Conservation (phyloP, 2,113 vertebrate genomes). For the Cnemophilus loriae region DNA sequence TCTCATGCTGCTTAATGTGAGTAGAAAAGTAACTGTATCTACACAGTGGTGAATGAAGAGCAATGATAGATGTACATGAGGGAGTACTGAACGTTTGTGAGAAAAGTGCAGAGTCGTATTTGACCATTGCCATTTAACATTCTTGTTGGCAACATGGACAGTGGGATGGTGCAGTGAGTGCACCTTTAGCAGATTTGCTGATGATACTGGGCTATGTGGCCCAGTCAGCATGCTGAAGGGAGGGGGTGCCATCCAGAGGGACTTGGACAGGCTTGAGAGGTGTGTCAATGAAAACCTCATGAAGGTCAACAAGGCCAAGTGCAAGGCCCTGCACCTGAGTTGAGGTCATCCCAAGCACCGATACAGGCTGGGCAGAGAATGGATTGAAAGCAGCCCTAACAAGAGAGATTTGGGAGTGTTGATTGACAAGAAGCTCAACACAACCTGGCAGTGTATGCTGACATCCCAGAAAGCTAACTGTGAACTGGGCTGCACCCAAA, state of each 20-base stretch:
- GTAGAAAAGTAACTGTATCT: neutral
- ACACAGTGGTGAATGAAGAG: neutral
- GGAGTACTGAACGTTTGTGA: neutral
- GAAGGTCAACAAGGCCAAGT: neutral
- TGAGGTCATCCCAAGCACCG: neutral
- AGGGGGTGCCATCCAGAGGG: neutral
- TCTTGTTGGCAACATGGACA: neutral
- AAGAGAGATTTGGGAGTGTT: neutral
- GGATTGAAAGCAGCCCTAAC: neutral
- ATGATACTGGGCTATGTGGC: neutral
- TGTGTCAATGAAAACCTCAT: neutral
- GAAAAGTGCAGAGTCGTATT: neutral
- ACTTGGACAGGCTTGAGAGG: neutral
- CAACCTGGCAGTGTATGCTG: neutral
- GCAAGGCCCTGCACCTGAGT: neutral
- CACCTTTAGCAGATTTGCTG: neutral
- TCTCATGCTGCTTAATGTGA: neutral
- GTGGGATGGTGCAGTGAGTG: no score
- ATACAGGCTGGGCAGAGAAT: neutral
- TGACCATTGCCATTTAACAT: neutral
- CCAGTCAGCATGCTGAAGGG: neutral
- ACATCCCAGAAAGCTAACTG: neutral
- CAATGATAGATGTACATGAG: neutral
- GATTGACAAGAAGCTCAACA: neutral
- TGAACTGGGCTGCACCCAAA: neutral